Conservation (phyloP, 2,888 invertebrate genomes). For the Aphodius granarius region DNA sequence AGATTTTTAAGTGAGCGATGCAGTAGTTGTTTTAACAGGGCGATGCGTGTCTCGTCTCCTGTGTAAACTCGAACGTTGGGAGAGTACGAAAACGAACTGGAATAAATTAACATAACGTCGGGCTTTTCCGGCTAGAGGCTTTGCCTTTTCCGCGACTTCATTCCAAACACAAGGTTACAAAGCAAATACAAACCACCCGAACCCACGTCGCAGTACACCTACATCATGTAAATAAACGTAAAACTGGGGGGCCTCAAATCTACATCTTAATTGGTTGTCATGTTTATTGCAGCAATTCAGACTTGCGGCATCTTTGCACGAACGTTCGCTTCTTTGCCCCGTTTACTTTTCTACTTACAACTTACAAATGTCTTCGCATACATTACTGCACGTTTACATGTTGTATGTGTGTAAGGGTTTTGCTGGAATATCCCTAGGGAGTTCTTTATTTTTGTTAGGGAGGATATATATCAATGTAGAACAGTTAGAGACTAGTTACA, state of each 20-base stretch:
- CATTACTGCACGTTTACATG: background rate
- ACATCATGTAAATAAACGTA: slow-evolving; percentile 1
- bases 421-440: background rate
- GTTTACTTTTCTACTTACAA: slow-evolving; percentile 21
- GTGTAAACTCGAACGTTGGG: slow-evolving; percentile 37
- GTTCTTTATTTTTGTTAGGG: too few relatives aligned
- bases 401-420: background rate
- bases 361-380: background rate
- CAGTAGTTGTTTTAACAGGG: background rate
- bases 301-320: slow-evolving; percentile 28
- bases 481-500: too few relatives aligned
- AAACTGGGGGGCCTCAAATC: slow-evolving; percentile 48
- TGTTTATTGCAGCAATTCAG: slow-evolving; percentile 52
- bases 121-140: slow-evolving; percentile 37
- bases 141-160: slow-evolving; percentile 49
- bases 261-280: slow-evolving; percentile 57
- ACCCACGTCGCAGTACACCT: background rate
- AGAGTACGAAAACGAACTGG: slow-evolving; percentile 48
- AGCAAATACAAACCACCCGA: slow-evolving; percentile 41
- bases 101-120: slow-evolving; percentile 52
- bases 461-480: too few relatives aligned
- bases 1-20: too few relatives aligned
- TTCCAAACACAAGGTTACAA: slow-evolving; percentile 50
- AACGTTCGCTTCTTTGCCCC: slow-evolving; percentile 14
- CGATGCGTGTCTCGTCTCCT: background rate